Conservation (phyloP, 2,888 invertebrate genomes). For the Tenthredo livida region DNA sequence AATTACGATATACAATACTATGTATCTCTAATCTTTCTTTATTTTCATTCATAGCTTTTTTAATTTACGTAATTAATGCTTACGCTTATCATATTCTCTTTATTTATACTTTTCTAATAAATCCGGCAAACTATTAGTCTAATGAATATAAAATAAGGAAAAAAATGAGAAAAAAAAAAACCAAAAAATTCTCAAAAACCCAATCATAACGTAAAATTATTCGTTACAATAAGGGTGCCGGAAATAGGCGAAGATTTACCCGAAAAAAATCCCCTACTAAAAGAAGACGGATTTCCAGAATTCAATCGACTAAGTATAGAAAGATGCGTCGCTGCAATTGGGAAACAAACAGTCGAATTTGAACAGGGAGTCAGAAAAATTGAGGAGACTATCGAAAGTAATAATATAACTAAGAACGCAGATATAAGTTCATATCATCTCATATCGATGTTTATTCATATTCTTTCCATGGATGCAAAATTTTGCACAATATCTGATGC, state of each 20-base stretch:
- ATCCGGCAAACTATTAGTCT: not conserved
- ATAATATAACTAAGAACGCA: slow-evolving; percentile 59
- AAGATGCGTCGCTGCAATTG: slow-evolving; percentile 91
- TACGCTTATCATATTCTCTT: not conserved
- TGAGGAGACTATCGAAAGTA: slow-evolving; percentile 81
- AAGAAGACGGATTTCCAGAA: slow-evolving; percentile 88
- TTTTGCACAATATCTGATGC: not conserved
- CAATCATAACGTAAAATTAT: not conserved
- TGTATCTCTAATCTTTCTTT: not conserved
- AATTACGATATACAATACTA: not conserved
- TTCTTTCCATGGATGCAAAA: too few species aligned
- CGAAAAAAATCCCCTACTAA: slow-evolving; percentile 87
- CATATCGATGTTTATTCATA: too few species aligned
- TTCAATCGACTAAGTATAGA: slow-evolving; percentile 90
- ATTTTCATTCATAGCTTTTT: not conserved
- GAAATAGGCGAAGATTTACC: slow-evolving; percentile 91
- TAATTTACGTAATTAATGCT: not conserved
- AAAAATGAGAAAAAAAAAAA: not conserved
- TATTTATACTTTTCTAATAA: not conserved
- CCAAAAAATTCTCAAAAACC: too few species aligned
- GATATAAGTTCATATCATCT: not conserved
- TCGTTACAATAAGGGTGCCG: slow-evolving; percentile 81
- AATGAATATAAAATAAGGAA: slow-evolving; percentile 13
- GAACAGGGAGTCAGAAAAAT: slow-evolving; percentile 87
- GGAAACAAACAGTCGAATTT: slow-evolving; percentile 89